Conservation (phyloP, 1,140 invertebrate species). For the Hydropsyche tenuis region DNA sequence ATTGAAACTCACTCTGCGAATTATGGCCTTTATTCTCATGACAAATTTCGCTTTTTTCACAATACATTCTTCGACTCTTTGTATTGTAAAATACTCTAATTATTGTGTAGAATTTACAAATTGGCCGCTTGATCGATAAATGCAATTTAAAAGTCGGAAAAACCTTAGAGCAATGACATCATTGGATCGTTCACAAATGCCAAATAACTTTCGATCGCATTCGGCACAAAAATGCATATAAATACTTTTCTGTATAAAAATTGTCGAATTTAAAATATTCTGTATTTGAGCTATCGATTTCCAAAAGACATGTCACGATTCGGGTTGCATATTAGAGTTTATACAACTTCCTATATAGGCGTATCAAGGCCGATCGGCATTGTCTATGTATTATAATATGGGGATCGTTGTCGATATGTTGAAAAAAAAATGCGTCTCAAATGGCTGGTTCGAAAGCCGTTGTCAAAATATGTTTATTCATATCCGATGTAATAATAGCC, state of each 20-base stretch:
- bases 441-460: too few relatives aligned
- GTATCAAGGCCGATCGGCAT: conserved; percentile 21
- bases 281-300: neutral
- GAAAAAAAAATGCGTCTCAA: neutral
- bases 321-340: neutral
- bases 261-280: neutral
- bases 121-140: neutral
- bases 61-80: neutral
- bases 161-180: neutral
- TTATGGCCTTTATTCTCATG: conserved; percentile 7
- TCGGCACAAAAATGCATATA: too few relatives aligned
- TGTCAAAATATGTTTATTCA: conserved; percentile 4
- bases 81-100: neutral
- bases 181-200: neutral
- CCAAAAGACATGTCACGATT: neutral
- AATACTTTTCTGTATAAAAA: too few relatives aligned
- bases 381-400: neutral
- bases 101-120: neutral
- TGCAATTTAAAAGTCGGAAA: conserved; percentile 1
- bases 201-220: too few relatives aligned
- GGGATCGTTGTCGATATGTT: neutral
- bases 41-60: conserved; percentile 24
- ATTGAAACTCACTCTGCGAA: conserved; percentile 32
- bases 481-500: too few relatives aligned
- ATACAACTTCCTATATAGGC: neutral